Evolutionary conservation across 2,113 vertebrate species (phyloP).

Genomic region (Pseudorectes ferrugineus): DNA sequence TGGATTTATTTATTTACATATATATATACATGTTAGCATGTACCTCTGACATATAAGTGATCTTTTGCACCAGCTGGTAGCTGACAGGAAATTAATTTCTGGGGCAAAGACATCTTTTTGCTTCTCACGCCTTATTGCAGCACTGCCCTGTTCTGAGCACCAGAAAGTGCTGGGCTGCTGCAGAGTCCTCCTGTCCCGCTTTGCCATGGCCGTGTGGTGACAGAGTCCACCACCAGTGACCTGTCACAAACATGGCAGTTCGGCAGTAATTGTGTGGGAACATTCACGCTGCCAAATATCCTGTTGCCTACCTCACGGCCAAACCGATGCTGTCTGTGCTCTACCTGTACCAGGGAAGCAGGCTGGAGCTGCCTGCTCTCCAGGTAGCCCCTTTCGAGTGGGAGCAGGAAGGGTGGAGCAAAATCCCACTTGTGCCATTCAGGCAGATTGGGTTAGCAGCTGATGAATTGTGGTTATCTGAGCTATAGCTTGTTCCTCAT

Average conservation of each 20-base stretch:
- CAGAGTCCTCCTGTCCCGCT: not conserved
- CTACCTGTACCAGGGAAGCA: not conserved
- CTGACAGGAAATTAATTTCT: not conserved
- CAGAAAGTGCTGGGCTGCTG: rapidly evolving
- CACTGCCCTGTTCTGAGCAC: not conserved
- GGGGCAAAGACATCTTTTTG: not conserved
- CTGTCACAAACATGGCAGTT: not conserved
- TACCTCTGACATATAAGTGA: not conserved
- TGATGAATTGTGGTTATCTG: conserved; percentile 46
- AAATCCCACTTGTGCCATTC: not conserved
- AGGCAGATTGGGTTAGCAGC: not conserved
- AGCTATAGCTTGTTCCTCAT: conserved; percentile 29
- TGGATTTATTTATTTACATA: not conserved
- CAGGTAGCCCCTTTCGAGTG: not conserved
- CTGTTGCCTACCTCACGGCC: rapidly evolving
- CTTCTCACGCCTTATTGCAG: not conserved
- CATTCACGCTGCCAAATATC: rapidly evolving
- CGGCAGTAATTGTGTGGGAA: not conserved
- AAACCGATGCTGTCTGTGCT: rapidly evolving
- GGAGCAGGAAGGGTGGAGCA: not conserved
- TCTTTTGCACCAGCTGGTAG: not conserved
- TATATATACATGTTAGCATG: not conserved
- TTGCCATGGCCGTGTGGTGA: rapidly evolving
- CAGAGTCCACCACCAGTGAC: not conserved
- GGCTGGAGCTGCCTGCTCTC: not conserved